Evolutionary conservation across 1,140 invertebrate species (phyloP), one percentile per base, ranked within the genome.

Genomic region (Ceratosolen solmsi): DNA sequence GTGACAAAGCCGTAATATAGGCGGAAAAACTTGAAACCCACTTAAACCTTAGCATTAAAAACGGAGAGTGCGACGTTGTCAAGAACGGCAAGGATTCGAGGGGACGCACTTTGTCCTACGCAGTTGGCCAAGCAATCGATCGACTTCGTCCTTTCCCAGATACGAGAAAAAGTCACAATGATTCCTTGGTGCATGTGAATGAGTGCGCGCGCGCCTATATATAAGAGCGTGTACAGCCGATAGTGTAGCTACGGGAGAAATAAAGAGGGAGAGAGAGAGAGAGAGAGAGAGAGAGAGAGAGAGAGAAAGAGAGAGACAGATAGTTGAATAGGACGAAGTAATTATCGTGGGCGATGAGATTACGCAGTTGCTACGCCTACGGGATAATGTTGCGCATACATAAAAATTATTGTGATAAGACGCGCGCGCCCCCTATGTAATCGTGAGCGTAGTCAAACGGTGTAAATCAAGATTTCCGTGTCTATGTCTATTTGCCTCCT

Each of bases 331-430:
- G 22, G 49, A 33, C 51, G 15, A 41, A 49, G 70, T 1, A 49
- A 49, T 49, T 49, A 30, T 27, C 5, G 70, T 72, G 22, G 70
- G 70, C 41, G 70, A 72, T 20, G 70, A 25, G 41, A 72, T 72
- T 72, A 49, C 70, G 70, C 38, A 72, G 70, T 30, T n/a, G n/a
- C 70, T 7, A 72, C 70, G 49, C 70, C 68, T 46, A 71, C 41
- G 68, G 13, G 8, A 1, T 2, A 30, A 36, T 65, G 30, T 36
- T 65, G 30, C 33, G 15, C 8, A 13, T 65, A 13, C 36, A 36
- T 65, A 9, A 20, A 36, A 65, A 2, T 70, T 17, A 68, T 68
- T 27, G 33, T 27, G 63, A 68, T 68, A 68, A 68, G 41, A 46
- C 41, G n/a, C 41, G 41, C 41, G 63, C 63, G 33, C 70, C 7